Evolutionary conservation across 2,888 invertebrate species (phyloP), one percentile per base, ranked within the genome.

Genomic region (Lacanobia wlatinum): DNA sequence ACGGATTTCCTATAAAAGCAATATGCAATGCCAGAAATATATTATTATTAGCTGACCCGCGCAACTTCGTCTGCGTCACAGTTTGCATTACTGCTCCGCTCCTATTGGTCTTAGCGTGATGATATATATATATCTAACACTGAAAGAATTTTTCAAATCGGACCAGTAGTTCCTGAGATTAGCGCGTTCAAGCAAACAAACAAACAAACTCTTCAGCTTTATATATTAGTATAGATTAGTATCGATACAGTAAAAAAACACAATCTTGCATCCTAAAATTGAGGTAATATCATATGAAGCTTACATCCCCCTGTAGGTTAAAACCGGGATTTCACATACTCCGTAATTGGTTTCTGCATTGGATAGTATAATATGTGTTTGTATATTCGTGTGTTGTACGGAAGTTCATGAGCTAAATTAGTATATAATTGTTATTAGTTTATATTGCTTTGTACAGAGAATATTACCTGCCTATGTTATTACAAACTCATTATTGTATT

Each of bases 331-430:
- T 66, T 53, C 12, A 1, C 0, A 7, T 48, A 34, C 18, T 61
- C 28, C 67, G 34, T 77, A 80, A 77, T 77, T 80, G 76, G 53
- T 76, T 76, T 38, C 58, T 66, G 67, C 40, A 80, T 75, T 23
- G 43, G 59, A 6, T 53, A 48, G 21, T 56, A 46, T n/a, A 23
- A 21, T 59, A 40, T 40, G 34, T n/a, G n/a, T 9, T 21, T 52
- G n/a, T 72, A 6, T 52, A 21, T 50, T 6, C 9, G 23, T 61
- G 12, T 46, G 28, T 38, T 18, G 12, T 62, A 12, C 40, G 12
- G 43, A 21, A 70, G 28, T 16, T 28, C 16, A 18, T 12, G 34
- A 34, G 23, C 60, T 18, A 40, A 53, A 67, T 66, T 66, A 23
- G 46, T 74, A 40, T 46, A 46, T 78, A 12, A 71, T 78, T 69